Evolutionary conservation across 1,140 invertebrate genomes (phyloP).

Genomic region (Drosophila kurseongensis): DNA sequence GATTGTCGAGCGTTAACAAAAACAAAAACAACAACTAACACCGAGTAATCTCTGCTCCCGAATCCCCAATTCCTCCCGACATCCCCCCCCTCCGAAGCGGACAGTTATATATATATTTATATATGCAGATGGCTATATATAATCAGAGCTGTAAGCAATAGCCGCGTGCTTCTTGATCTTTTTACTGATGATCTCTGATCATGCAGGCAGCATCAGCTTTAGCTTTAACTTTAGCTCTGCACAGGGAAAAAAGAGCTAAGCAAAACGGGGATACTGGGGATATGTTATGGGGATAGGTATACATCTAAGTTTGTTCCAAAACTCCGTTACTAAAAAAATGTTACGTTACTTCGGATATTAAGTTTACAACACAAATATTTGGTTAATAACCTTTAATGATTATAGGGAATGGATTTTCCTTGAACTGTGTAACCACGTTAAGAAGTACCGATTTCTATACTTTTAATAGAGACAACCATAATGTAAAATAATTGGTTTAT

Average conservation of each 20-base stretch:
- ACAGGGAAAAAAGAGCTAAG: neutral
- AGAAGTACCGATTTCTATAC: too few relatives aligned
- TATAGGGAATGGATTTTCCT: too few relatives aligned
- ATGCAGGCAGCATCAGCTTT: slow-evolving; percentile 3
- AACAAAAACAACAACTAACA: slow-evolving; percentile 13
- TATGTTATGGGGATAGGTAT: too few relatives aligned
- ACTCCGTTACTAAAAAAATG: too few relatives aligned
- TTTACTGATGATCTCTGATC: slow-evolving; percentile 7
- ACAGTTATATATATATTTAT: neutral
- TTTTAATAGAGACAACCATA: too few relatives aligned
- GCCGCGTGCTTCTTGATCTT: slow-evolving; percentile 12
- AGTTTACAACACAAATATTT: too few relatives aligned
- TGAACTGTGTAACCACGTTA: neutral
- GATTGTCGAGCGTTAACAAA: slow-evolving; percentile 49
- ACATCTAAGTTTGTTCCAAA: too few relatives aligned
- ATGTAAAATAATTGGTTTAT: too few relatives aligned
- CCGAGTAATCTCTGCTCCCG: slow-evolving; percentile 33
- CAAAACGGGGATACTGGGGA: too few relatives aligned
- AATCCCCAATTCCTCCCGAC: slow-evolving; percentile 11
- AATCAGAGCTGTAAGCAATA: neutral
- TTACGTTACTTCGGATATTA: too few relatives aligned
- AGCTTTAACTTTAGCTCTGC: neutral
- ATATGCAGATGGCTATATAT: neutral
- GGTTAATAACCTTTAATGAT: too few relatives aligned
- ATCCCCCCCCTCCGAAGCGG: neutral